These are phyloP conservation scores for Setipinna tenuifilis DNA, from an alignment of 2,797 vertebrate species.

Conservation along the genomic window DNA sequence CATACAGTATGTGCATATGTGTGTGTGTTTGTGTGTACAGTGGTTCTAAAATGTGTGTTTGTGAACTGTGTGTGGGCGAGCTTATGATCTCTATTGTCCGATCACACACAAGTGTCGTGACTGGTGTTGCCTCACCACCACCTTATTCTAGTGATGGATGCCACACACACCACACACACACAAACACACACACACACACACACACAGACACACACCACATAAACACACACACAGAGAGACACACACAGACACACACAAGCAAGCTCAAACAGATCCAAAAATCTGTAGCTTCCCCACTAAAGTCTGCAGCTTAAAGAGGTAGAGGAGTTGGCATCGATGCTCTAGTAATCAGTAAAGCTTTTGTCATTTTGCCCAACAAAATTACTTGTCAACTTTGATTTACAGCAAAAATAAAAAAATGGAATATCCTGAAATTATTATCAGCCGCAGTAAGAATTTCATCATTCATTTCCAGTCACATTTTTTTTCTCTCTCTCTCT, in stretches of 20 bases:
- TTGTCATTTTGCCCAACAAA: slow-evolving; percentile 54
- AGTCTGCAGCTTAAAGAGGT: background rate
- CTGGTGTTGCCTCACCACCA: slow-evolving; percentile 33
- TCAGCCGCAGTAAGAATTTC: background rate
- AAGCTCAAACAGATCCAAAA: background rate
- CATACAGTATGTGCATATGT: background rate
- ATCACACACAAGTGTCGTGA: slow-evolving; percentile 6
- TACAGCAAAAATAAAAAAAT: background rate
- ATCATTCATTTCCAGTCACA: background rate
- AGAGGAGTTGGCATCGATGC: slow-evolving; percentile 54
- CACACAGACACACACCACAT: background rate
- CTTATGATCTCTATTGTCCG: slow-evolving; percentile 11
- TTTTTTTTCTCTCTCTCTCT: background rate
- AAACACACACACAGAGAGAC: background rate
- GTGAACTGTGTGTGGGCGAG: background rate
- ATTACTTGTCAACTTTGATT: slow-evolving; percentile 53
- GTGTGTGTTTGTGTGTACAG: background rate
- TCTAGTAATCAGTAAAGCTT: slow-evolving; percentile 62
- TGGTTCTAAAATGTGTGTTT: too few relatives aligned
- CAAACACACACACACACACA: background rate
- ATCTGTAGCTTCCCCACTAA: background rate
- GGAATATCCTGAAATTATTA: background rate
- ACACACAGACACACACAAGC: background rate
- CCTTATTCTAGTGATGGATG: slow-evolving; percentile 53
- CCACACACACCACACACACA: background rate